A percentile compares a stretch with the other conserved stretches of the same genome.
Conservation (phyloP, 2,113 vertebrate species). For the Datnioides undecimradiatus region DNA sequence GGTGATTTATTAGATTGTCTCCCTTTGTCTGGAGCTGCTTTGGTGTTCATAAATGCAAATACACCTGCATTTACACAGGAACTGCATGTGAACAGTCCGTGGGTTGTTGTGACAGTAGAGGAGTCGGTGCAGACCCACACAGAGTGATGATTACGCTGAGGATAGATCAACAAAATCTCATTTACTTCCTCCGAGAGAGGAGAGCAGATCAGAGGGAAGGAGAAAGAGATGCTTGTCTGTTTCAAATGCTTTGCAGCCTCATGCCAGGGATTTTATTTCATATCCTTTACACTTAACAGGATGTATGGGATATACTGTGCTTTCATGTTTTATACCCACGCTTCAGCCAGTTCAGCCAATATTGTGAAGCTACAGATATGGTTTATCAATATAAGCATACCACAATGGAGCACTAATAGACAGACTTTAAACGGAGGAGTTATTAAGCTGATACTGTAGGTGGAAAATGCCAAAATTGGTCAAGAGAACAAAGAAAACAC, state of each 20-base stretch:
- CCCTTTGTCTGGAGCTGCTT: too few species aligned
- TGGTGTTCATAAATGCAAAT: neutral
- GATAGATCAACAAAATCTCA: conserved; percentile 40
- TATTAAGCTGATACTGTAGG: neutral
- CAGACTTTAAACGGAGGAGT: neutral
- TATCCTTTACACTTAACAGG: conserved; percentile 27
- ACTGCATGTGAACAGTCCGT: neutral
- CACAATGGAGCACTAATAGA: neutral
- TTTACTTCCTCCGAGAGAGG: conserved; percentile 46
- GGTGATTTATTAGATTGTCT: neutral
- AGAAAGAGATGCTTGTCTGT: conserved; percentile 26
- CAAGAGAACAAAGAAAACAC: neutral
- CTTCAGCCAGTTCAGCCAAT: neutral
- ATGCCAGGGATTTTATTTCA: conserved; percentile 20
- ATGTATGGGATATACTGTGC: conserved; percentile 8
- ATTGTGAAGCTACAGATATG: neutral
- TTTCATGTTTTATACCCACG: conserved; percentile 34
- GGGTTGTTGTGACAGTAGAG: neutral
- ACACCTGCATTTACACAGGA: too few species aligned
- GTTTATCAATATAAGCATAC: too few species aligned
- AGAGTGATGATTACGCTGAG: conserved; percentile 8
- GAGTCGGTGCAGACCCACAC: conserved; percentile 31
- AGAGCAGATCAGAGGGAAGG: conserved; percentile 56
- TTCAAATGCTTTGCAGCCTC: conserved; percentile 47
- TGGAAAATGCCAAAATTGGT: neutral